A percentile compares a stretch with the other conserved stretches of the same genome.
Conservation (phyloP, 2,888 invertebrate genomes). For the Polydrusus cervinus region DNA sequence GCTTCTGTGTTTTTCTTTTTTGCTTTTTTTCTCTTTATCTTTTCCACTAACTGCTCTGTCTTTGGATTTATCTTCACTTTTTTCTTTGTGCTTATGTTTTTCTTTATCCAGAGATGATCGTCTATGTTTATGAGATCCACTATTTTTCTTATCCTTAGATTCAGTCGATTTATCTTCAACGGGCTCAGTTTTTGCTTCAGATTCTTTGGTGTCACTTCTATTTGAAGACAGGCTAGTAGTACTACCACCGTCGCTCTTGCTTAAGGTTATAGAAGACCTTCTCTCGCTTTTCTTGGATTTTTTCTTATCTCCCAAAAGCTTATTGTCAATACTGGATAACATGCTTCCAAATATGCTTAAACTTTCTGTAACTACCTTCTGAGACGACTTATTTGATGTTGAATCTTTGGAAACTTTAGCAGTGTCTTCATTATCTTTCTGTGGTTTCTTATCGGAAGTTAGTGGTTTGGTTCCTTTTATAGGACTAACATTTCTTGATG, state of each 20-base stretch:
- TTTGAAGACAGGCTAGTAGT: conserved; percentile 23
- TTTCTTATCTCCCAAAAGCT: conserved; percentile 58
- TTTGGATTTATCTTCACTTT: conserved; percentile 29
- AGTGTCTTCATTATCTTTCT: conserved; percentile 19
- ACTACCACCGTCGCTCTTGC: conserved; percentile 33
- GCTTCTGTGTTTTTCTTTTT: conserved; percentile 39
- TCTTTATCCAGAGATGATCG: conserved; percentile 34
- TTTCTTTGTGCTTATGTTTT: conserved; percentile 31
- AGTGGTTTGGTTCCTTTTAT: conserved; percentile 46
- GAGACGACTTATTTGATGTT: conserved; percentile 23
- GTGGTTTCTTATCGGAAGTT: conserved; percentile 27
- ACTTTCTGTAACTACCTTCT: conserved; percentile 59
- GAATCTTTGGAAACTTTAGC: conserved; percentile 20
- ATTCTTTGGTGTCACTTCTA: conserved; percentile 29
- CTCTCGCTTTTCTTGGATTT: conserved; percentile 55
- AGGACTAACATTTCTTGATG: conserved; percentile 12
- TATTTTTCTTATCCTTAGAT: conserved; percentile 39
- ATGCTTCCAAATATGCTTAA: conserved; percentile 60
- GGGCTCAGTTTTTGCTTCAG: conserved; percentile 34
- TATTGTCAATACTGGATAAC: conserved; percentile 61
- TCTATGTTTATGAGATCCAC: conserved; percentile 27
- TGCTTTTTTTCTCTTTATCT: conserved; percentile 37
- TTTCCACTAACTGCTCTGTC: background rate
- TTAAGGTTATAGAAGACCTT: conserved; percentile 39
- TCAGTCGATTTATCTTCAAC: conserved; percentile 35